A percentile compares a stretch with the other conserved stretches of the same genome.
phyloP scores from a whole-genome alignment of 2,797 vertebrate genomes.

The Halcyon smyrnensis region DNA sequence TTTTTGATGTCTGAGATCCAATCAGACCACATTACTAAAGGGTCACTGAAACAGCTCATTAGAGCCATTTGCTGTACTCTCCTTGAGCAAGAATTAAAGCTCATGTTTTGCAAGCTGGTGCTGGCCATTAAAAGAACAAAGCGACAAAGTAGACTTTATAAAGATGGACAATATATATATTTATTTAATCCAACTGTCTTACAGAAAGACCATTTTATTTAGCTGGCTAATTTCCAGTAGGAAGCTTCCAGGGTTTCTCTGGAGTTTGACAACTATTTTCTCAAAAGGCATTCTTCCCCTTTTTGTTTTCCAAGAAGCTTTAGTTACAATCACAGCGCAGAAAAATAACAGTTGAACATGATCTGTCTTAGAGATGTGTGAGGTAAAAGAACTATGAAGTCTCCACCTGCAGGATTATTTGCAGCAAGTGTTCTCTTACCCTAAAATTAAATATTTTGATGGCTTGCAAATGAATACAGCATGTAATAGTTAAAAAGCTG shows the following conservation, averaged over 20 bases:
- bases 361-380: not conserved
- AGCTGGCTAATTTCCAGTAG: not conserved
- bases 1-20: slow-evolving; percentile 41
- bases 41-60: slow-evolving; percentile 31
- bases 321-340: not conserved
- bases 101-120: not conserved
- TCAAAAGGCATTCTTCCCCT: not conserved
- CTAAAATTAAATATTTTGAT: not conserved
- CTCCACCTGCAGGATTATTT: not conserved
- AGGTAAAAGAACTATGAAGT: not conserved
- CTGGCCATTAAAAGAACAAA: not conserved
- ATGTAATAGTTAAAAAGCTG: not conserved
- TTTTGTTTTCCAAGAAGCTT: not conserved
- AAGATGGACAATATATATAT: not conserved
- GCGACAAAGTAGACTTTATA: not conserved
- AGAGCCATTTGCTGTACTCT: not conserved
- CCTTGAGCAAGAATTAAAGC: not conserved
- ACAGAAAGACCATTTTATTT: not conserved
- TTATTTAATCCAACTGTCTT: not conserved
- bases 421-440: not conserved
- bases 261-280: not conserved
- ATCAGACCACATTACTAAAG: slow-evolving; percentile 35
- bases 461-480: not conserved
- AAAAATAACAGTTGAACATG: not conserved
- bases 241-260: not conserved